These are phyloP conservation scores for Cepphus grylle DNA, from an alignment of 2,113 vertebrate genomes.

Conservation along the genomic window DNA sequence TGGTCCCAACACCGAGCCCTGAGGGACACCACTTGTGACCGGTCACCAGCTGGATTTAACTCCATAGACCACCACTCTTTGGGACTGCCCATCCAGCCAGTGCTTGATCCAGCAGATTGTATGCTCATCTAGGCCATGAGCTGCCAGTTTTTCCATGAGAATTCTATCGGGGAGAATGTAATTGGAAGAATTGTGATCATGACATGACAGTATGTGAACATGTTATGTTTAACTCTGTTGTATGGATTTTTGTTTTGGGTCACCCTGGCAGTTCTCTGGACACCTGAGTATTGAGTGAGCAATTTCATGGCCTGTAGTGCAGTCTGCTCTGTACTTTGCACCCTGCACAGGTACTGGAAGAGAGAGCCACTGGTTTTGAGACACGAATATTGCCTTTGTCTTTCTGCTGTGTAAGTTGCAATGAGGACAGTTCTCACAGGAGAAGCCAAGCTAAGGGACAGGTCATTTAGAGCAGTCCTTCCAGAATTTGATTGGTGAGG, in stretches of 20 bases:
- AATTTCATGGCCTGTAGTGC: neutral
- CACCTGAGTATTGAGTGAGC: neutral
- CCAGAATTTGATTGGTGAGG: neutral
- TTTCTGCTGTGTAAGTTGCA: neutral
- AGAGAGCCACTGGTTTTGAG: neutral
- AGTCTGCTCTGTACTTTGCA: neutral
- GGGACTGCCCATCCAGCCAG: too few relatives aligned
- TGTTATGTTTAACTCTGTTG: neutral
- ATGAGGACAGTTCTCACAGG: neutral
- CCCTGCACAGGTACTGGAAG: neutral
- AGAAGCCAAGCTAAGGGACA: neutral
- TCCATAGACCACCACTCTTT: too few relatives aligned
- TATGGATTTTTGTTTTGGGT: neutral
- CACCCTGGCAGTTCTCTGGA: neutral
- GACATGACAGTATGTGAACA: neutral
- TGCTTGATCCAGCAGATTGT: too few relatives aligned
- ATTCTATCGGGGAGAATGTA: too few relatives aligned
- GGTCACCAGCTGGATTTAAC: too few relatives aligned
- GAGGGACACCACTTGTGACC: too few relatives aligned
- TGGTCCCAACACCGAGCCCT: too few relatives aligned
- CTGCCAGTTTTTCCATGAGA: too few relatives aligned
- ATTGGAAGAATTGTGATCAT: neutral
- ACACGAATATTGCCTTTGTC: neutral
- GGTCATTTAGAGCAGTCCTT: neutral
- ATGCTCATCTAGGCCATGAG: too few relatives aligned